Evolutionary conservation across 2,113 vertebrate species (phyloP).

Genomic region (Poecile atricapillus): DNA sequence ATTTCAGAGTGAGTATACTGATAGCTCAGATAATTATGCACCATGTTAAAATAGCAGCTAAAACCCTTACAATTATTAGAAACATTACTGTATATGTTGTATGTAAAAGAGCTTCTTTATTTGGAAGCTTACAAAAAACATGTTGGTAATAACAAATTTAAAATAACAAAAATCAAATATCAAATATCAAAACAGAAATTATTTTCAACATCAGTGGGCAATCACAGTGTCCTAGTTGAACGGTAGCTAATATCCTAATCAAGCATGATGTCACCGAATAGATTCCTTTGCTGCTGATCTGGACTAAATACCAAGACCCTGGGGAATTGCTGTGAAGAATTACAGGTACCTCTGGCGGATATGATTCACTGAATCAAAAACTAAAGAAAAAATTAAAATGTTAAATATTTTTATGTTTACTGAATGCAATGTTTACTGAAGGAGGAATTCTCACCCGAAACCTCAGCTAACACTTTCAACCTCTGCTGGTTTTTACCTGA

Average conservation of each 20-base stretch:
- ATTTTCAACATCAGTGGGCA: not conserved
- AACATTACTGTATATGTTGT: not conserved
- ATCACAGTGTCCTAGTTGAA: not conserved
- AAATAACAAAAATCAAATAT: too few relatives aligned
- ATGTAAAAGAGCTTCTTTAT: not conserved
- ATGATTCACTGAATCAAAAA: not conserved
- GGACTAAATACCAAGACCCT: not conserved
- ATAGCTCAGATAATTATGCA: not conserved
- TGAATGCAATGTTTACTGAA: not conserved
- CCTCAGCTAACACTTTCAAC: not conserved
- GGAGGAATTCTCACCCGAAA: not conserved
- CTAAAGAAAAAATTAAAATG: not conserved
- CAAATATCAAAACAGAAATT: not conserved
- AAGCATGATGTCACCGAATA: not conserved
- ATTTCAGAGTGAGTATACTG: not conserved
- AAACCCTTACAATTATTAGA: not conserved
- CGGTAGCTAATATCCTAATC: not conserved
- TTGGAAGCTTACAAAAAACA: not conserved
- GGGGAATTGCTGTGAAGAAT: not conserved
- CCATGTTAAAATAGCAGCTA: not conserved
- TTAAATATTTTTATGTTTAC: not conserved
- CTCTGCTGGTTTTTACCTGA: not conserved
- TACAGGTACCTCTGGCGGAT: not conserved
- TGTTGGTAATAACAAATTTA: not conserved
- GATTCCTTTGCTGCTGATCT: not conserved